Conservation (phyloP, 1,140 invertebrate genomes). For the Gryon sp. region DNA sequence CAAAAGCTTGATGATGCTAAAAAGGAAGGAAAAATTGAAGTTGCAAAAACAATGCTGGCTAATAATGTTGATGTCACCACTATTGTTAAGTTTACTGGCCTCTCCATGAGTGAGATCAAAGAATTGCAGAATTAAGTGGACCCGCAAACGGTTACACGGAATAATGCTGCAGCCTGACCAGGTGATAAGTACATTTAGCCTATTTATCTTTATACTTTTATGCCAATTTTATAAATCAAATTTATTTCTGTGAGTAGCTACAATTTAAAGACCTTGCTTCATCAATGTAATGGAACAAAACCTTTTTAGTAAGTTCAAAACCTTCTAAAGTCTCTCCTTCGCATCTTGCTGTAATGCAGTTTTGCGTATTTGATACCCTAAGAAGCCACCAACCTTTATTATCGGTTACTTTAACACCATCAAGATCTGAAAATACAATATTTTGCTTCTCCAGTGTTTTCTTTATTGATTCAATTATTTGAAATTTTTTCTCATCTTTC, state of each 20-base stretch:
- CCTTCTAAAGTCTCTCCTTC: slow-evolving; percentile 30
- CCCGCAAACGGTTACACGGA: no score
- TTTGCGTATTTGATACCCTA: slow-evolving; percentile 27
- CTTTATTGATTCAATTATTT: slow-evolving; percentile 38
- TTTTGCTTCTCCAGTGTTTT: slow-evolving; percentile 26
- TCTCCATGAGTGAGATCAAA: slow-evolving; percentile 1
- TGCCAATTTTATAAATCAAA: no score
- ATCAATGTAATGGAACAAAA: slow-evolving; percentile 32
- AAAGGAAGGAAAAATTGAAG: slow-evolving; percentile 27
- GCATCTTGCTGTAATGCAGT: slow-evolving; percentile 28
- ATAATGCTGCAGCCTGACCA: no score
- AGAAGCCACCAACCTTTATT: slow-evolving; percentile 35
- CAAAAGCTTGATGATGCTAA: slow-evolving; percentile 56
- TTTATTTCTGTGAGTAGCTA: slow-evolving; percentile 25
- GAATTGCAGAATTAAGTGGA: no score
- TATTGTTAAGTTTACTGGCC: not conserved
- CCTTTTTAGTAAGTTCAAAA: slow-evolving; percentile 31
- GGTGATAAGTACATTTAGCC: no score
- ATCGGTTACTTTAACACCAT: slow-evolving; percentile 31
- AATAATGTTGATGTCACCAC: not conserved
- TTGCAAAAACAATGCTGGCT: not conserved
- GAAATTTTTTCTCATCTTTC: slow-evolving; percentile 30
- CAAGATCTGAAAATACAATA: slow-evolving; percentile 35
- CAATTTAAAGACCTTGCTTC: slow-evolving; percentile 27
- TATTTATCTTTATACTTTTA: no score